Percentiles rank a stretch among this genome's conserved stretches.
phyloP scores from a whole-genome alignment of 2,797 vertebrate genomes.

The Ispidina picta region DNA sequence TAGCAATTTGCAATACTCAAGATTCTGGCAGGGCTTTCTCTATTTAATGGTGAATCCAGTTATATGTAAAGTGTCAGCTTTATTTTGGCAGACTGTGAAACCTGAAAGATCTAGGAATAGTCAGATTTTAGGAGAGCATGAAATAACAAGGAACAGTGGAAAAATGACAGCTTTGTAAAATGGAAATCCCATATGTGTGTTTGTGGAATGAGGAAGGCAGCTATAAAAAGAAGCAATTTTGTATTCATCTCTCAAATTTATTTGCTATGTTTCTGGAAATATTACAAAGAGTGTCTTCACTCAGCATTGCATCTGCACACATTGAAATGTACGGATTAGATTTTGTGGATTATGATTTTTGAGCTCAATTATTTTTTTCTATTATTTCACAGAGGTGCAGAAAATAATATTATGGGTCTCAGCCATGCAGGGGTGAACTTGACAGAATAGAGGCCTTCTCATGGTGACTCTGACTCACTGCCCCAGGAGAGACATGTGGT shows the following conservation, averaged over 20 bases:
- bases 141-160: not conserved
- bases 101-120: not conserved
- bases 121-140: not conserved
- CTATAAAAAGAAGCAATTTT: not conserved
- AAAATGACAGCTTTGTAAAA: not conserved
- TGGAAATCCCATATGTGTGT: not conserved
- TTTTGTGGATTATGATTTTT: not conserved
- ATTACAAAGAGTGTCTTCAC: not conserved
- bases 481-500: not conserved
- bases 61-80: not conserved
- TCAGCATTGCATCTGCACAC: too few relatives aligned
- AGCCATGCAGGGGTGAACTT: not conserved
- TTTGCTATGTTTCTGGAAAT: not conserved
- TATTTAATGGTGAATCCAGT: not conserved
- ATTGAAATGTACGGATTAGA: not conserved
- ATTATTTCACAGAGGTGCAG: not conserved
- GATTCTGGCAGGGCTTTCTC: not conserved
- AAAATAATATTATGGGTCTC: not conserved
- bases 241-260: not conserved
- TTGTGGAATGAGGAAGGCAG: not conserved
- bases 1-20: not conserved
- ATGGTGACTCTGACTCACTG: fast-evolving
- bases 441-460: not conserved
- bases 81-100: not conserved
- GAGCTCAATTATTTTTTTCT: not conserved